These are phyloP conservation scores for Chionis minor DNA, from an alignment of 2,113 vertebrate genomes.

Conservation along the genomic window DNA sequence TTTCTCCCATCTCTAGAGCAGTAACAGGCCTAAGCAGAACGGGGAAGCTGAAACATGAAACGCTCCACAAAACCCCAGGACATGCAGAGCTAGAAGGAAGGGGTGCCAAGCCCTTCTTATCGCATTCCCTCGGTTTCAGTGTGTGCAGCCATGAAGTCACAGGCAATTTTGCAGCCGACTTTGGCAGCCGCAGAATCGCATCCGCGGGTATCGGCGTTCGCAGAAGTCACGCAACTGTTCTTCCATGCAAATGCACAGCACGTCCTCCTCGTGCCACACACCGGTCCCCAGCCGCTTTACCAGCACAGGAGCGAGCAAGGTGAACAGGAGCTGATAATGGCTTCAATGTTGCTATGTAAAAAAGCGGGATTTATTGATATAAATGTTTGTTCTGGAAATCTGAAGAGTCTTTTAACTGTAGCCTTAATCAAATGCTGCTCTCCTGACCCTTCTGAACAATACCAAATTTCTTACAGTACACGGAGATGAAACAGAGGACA, in stretches of 20 bases:
- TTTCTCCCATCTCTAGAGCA: not conserved
- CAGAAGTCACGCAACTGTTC: not conserved
- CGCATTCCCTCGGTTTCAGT: not conserved
- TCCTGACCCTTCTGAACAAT: not conserved
- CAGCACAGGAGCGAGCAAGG: fast-evolving
- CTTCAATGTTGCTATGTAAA: not conserved
- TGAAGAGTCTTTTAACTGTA: not conserved
- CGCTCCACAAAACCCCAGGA: not conserved
- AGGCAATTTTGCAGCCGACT: constrained; percentile 11
- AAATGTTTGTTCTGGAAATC: not conserved
- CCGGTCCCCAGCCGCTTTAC: not conserved
- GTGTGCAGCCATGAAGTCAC: not conserved
- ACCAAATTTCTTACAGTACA: not conserved
- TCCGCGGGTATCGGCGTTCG: not conserved
- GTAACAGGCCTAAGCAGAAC: not conserved
- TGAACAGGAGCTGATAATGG: not conserved
- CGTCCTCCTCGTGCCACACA: not conserved
- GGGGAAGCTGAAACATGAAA: constrained; percentile 24
- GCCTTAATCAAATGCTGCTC: not conserved
- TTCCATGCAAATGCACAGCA: not conserved
- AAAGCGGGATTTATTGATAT: not conserved
- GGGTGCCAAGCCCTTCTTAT: constrained; percentile 35
- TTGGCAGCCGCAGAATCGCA: not conserved
- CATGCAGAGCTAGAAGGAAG: not conserved
- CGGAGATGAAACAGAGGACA: not conserved